Percentiles rank a stretch among this genome's conserved stretches.
Evolutionary conservation across 2,888 invertebrate species (phyloP).

Genomic region (Parnassius smintheus): DNA sequence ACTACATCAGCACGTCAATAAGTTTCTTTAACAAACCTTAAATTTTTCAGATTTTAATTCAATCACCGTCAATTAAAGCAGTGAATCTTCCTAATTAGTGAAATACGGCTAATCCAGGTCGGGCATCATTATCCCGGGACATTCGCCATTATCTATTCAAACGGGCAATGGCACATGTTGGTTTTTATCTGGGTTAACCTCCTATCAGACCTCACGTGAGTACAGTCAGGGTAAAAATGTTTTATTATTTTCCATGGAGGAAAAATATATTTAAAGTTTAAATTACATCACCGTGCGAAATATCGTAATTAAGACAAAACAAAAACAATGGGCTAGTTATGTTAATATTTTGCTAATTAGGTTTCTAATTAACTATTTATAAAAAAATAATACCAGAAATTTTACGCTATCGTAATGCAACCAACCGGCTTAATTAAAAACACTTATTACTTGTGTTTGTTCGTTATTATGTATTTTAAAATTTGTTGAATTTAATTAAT

Average conservation of each 20-base stretch:
- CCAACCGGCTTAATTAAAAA: too few relatives aligned
- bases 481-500: too few relatives aligned
- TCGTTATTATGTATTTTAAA: too few relatives aligned
- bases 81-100: slow-evolving; percentile 50
- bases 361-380: too few relatives aligned
- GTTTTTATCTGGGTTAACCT: slow-evolving; percentile 32
- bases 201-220: slow-evolving; percentile 11
- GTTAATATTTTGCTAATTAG: too few relatives aligned
- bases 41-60: slow-evolving; percentile 4
- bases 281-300: slow-evolving; percentile 3
- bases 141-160: slow-evolving; percentile 48
- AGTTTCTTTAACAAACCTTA: not conserved
- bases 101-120: slow-evolving; percentile 40
- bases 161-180: slow-evolving; percentile 44
- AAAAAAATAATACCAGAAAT: too few relatives aligned
- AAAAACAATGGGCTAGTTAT: too few relatives aligned
- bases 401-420: too few relatives aligned
- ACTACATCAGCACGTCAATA: not conserved
- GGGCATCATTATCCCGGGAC: slow-evolving; percentile 48
- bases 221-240: slow-evolving; percentile 19
- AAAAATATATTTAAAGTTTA: not conserved
- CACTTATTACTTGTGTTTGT: too few relatives aligned
- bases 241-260: slow-evolving; percentile 4
- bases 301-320: not conserved
- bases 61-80: slow-evolving; percentile 33